These are phyloP conservation scores for Nycticryphes semicollaris DNA, from an alignment of 2,113 vertebrate species.

Conservation along the genomic window DNA sequence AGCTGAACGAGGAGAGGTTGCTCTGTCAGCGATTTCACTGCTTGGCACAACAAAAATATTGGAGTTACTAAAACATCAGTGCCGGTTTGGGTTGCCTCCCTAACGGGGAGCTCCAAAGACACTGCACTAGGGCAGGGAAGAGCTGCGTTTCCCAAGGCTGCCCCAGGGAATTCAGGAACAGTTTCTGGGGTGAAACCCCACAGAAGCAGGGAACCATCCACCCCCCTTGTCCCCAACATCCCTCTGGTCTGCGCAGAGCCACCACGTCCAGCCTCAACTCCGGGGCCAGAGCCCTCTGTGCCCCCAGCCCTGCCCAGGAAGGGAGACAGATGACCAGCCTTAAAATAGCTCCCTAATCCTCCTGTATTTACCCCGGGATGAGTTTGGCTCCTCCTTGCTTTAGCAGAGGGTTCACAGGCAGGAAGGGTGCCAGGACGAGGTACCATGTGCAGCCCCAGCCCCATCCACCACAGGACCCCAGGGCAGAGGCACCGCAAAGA, in stretches of 20 bases:
- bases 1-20: not conserved
- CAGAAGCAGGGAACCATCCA: not conserved
- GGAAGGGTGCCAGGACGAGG: accelerated
- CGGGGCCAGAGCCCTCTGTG: not conserved
- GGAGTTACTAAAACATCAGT: not conserved
- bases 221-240: no score
- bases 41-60: not conserved
- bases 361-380: not conserved
- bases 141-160: not conserved
- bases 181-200: not conserved
- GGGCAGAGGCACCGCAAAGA: not conserved
- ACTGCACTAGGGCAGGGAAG: not conserved
- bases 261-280: not conserved
- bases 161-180: not conserved
- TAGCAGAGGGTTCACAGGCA: not conserved
- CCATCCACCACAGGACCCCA: accelerated
- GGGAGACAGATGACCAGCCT: not conserved
- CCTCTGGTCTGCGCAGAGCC: not conserved
- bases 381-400: not conserved
- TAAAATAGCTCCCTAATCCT: not conserved
- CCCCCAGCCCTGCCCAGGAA: not conserved
- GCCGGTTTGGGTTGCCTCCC: not conserved
- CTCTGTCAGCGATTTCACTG: not conserved
- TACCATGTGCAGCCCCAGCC: not conserved
- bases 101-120: not conserved